Evolutionary conservation across 2,888 invertebrate species (phyloP), one percentile per base, ranked within the genome.

Genomic region (Platynereis dumerilii): DNA sequence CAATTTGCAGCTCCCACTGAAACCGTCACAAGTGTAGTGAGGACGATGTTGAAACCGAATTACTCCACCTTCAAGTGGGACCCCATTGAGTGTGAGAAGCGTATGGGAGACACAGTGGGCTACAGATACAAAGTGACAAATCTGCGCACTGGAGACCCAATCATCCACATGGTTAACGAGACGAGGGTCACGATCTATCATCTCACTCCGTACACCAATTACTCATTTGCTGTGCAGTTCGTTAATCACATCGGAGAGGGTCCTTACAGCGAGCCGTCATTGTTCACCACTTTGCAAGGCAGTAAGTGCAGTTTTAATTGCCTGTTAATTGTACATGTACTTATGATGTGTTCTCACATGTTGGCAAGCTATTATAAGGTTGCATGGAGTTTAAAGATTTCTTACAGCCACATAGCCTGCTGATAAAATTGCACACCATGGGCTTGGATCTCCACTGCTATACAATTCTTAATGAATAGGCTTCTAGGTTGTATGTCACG

Each of bases 211-310:
- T 91, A 90, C 84, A 91, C 91, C 15, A 90, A 90, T 81, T 92
- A 92, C 84, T 86, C 89, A 74, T 89, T 92, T 58, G 89, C 90
- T 29, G 86, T 92, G 71, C 89, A 90, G 86, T 90, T 91, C 57
- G 90, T 90, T 84, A 92, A 92, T 84, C 90, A 91, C 22, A 89
- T 89, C 78, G 91, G 91, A 24, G 86, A 87, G 55, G 91, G 92
- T 60, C 91, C 92, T 52, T 87, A 88, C 71, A 56, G 63, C 26
- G 89, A 90, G 29, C 89, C 89, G 34, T 88, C 90, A 53, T 86
- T 89, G 65, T 90, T 91, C 74, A 90, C 90, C 87, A 92, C 92
- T 55, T 90, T 90, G 79, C 91, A 92, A 87, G 91, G 91, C 83
- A 89, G 92, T 92, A 86, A 89, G 90, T 84, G 42, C n/a, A 26